Conservation (phyloP, 2,888 invertebrate species). For the Dryobota labecula region DNA sequence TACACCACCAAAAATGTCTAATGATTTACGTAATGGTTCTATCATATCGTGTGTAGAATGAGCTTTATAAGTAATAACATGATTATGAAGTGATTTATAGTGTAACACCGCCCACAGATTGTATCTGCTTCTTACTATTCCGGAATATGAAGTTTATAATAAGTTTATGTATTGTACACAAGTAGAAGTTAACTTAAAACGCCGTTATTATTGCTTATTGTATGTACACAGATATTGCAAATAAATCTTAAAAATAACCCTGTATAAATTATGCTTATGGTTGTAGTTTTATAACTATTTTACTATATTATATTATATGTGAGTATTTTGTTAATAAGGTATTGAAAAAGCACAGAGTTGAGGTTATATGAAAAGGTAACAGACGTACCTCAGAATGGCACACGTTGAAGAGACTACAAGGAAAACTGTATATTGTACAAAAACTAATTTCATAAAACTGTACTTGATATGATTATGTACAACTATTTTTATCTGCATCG, state of each 20-base stretch:
- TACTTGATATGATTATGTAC: constrained; percentile 89
- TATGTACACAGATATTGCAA: constrained; percentile 71
- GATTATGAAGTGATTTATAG: constrained; percentile 50
- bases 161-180: constrained; percentile 54
- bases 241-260: constrained; percentile 87
- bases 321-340: constrained; percentile 86
- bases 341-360: constrained; percentile 85
- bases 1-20: constrained; percentile 52
- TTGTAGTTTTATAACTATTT: constrained; percentile 85
- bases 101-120: constrained; percentile 58
- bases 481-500: constrained; percentile 73
- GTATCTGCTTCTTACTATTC: constrained; percentile 46
- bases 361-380: constrained; percentile 86
- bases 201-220: constrained; percentile 61
- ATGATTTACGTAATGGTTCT: constrained; percentile 57
- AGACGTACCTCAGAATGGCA: constrained; percentile 87
- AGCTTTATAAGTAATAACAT: constrained; percentile 47
- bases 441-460: constrained; percentile 84
- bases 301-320: constrained; percentile 82
- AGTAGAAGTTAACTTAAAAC: constrained; percentile 57
- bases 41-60: constrained; percentile 57
- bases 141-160: constrained; percentile 51
- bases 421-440: constrained; percentile 84
- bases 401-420: constrained; percentile 84
- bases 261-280: constrained; percentile 90